Evolutionary conservation across 1,140 invertebrate genomes (phyloP).

Genomic region (Drosophila quadrilineata): DNA sequence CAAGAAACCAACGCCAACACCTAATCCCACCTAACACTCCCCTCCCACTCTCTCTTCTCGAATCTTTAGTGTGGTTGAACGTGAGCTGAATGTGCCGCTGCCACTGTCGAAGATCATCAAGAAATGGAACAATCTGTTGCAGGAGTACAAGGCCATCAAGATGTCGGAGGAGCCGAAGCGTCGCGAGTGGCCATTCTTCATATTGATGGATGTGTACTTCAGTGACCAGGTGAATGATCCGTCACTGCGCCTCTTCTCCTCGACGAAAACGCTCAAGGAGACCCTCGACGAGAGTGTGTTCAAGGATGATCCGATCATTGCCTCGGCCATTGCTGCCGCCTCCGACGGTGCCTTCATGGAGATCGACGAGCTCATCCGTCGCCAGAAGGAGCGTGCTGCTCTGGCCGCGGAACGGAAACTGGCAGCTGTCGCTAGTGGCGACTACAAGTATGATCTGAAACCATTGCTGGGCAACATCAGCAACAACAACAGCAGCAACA

Average conservation of each 20-base stretch:
- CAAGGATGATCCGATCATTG: constrained; percentile 80
- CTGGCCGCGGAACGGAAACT: constrained; percentile 62
- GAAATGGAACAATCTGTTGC: constrained; percentile 81
- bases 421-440: constrained; percentile 51
- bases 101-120: constrained; percentile 81
- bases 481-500: constrained; percentile 30
- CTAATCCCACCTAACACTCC: no score
- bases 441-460: constrained; percentile 75
- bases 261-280: constrained; percentile 79
- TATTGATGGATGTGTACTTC: constrained; percentile 81
- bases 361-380: constrained; percentile 72
- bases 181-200: constrained; percentile 81
- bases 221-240: constrained; percentile 81
- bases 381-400: constrained; percentile 73
- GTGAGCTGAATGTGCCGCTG: constrained; percentile 79
- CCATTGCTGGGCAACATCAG: constrained; percentile 68
- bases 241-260: constrained; percentile 78
- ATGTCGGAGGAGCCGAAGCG: constrained; percentile 81
- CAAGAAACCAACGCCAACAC: no score
- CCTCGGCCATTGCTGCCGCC: constrained; percentile 78
- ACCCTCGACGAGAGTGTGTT: constrained; percentile 80
- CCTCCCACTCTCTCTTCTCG: neutral
- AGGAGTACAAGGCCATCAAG: constrained; percentile 81
- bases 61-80: constrained; percentile 70
- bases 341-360: constrained; percentile 80